A percentile compares a stretch with the other conserved stretches of the same genome.
phyloP scores from a whole-genome alignment of 2,888 invertebrate species.

The Platycheirus albimanus region DNA sequence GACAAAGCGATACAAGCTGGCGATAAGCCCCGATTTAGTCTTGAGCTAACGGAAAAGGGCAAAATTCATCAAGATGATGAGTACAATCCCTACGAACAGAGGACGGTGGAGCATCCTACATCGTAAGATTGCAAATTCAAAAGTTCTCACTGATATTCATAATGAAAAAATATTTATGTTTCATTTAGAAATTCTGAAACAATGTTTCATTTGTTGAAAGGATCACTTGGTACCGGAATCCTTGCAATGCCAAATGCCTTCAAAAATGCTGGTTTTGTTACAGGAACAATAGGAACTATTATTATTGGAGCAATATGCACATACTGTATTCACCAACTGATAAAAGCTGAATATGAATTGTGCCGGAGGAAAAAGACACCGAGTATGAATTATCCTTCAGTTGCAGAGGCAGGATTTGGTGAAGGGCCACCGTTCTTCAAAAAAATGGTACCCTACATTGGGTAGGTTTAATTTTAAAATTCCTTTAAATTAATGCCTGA shows the following conservation, averaged over 20 bases:
- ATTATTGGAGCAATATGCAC: constrained; percentile 94
- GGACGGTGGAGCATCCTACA: constrained; percentile 87
- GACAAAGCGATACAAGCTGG: constrained; percentile 78
- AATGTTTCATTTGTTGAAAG: constrained; percentile 94
- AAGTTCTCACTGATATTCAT: not conserved
- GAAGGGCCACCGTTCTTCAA: constrained; percentile 89
- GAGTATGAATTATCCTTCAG: constrained; percentile 91
- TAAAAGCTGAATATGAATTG: constrained; percentile 84
- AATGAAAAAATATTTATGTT: not conserved
- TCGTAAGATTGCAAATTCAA: constrained; percentile 84
- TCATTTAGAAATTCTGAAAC: constrained; percentile 90
- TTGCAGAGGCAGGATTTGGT: constrained; percentile 89
- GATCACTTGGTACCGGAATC: constrained; percentile 96
- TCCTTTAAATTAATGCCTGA: no score
- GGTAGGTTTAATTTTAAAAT: constrained; percentile 83
- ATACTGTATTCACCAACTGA: constrained; percentile 95
- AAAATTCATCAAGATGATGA: constrained; percentile 79
- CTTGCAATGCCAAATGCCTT: constrained; percentile 92
- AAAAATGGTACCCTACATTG: constrained; percentile 86
- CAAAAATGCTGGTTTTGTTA: constrained; percentile 85
- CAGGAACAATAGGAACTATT: constrained; percentile 91
- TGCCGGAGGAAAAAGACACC: constrained; percentile 85
- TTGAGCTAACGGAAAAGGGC: constrained; percentile 81
- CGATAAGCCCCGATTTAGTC: constrained; percentile 77
- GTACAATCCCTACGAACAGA: constrained; percentile 88